A percentile compares a stretch with the other conserved stretches of the same genome.
Conservation (phyloP, 53 echinoderm and acorn worm species). For the Glandiceps talaboti region DNA sequence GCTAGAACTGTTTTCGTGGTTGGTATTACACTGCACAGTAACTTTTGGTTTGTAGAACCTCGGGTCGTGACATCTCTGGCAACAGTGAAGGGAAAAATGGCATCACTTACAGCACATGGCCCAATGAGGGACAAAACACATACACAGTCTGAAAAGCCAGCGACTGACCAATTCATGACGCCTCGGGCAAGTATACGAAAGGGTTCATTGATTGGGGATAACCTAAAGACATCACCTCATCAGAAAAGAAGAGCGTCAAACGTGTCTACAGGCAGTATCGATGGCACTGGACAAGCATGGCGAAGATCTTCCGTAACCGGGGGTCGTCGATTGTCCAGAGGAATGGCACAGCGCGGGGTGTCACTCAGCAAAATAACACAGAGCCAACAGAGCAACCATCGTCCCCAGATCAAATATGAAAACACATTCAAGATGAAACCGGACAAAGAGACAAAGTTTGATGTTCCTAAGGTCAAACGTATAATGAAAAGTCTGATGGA, state of each 20-base stretch:
- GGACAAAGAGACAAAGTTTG: slow-evolving; percentile 19
- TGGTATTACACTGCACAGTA: too few species aligned
- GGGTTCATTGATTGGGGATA: neutral
- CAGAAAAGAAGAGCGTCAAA: neutral
- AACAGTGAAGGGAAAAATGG: too few species aligned
- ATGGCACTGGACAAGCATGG: neutral
- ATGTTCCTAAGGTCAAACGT: slow-evolving; percentile 24
- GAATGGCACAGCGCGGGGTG: neutral
- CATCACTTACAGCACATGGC: too few species aligned
- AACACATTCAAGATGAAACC: slow-evolving; percentile 56
- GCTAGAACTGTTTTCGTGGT: too few species aligned
- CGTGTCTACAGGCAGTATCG: neutral
- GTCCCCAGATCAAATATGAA: slow-evolving; percentile 45
- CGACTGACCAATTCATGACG: too few species aligned
- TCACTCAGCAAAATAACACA: neutral
- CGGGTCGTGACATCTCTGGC: too few species aligned
- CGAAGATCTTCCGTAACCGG: neutral
- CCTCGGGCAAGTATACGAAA: neutral
- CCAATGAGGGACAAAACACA: neutral
- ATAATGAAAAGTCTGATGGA: slow-evolving; percentile 46
- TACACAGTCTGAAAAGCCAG: neutral
- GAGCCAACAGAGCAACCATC: neutral
- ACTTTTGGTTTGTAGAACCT: too few species aligned
- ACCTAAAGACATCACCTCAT: too few species aligned
- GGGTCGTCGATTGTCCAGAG: neutral